Base-by-base conservation (phyloP, 2,888 invertebrate genomes). In the Nebria salina region DNA sequence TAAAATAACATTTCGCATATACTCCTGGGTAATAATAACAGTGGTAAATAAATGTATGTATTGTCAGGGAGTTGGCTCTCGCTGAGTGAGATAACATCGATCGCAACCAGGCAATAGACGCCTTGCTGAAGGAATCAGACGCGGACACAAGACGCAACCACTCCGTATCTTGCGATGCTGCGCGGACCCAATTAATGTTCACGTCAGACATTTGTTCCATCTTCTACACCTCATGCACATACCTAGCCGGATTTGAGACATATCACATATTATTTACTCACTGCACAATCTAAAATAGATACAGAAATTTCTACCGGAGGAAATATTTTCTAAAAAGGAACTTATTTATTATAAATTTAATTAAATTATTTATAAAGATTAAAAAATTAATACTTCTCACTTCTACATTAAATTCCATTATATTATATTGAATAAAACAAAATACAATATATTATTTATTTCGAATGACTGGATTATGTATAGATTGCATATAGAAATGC, bases 21-120 rank as follows among this genome's bases (percentile, higher is more conserved):
- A 70, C 70, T 25, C 34, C 4, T 70, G 34, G 6, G 25, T 70
- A 26, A 25, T 70, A 70, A 70, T 20, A 70, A 70, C 3, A 15
- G 25, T 34, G 34, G 34, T 26, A 70, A 70, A 70, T 70, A 70
- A 70, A 34, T 70, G 25, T 34, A 70, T 26, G 70, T 26, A 70
- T 70, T 70, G 70, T 34, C 70, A 70, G 70, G 34, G 76, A 64
- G 42, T 15, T 43, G 76, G 43, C 41, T 25, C 43, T 65, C 15
- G 54, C 65, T 41, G 15, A n/a, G 75, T 11, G 54, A 65, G 65
- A 65, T 65, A 54, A 75, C 75, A 75, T 75, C 75, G 75, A 75
- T 75, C 75, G 54, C 54, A 34, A 6, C 34, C 4, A 34, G 34
- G 34, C 34, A 34, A 1, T 34, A 34, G 34, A 34, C 34, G 34